A percentile compares a stretch with the other conserved stretches of the same genome.
phyloP scores from a whole-genome alignment of 2,797 vertebrate species.

The Arremon aurantiirostris region DNA sequence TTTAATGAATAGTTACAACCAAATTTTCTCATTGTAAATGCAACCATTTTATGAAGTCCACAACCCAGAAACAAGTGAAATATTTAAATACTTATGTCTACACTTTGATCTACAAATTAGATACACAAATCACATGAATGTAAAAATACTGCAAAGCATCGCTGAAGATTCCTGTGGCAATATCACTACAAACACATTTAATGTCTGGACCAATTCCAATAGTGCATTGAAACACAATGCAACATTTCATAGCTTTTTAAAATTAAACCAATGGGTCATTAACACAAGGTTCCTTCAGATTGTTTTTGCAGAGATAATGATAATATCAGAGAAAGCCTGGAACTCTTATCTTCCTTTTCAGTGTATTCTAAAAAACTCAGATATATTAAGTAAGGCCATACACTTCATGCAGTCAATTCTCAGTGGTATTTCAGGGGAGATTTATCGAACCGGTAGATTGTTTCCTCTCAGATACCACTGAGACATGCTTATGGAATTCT shows the following conservation, averaged over 20 bases:
- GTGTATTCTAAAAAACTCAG: not conserved
- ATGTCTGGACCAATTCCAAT: not conserved
- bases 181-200: not conserved
- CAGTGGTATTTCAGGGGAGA: constrained; percentile 61
- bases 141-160: not conserved
- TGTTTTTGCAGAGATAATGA: not conserved
- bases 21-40: not conserved
- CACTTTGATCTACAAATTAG: constrained; percentile 20
- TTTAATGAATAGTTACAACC: not conserved
- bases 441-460: constrained; percentile 68
- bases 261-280: constrained; percentile 2
- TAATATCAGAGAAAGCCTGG: not conserved
- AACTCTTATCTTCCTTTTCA: not conserved
- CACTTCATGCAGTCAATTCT: constrained; percentile 46
- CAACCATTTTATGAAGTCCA: not conserved
- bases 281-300: not conserved
- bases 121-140: not conserved
- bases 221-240: not conserved
- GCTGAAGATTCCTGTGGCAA: not conserved
- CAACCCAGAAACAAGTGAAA: not conserved
- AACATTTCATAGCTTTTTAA: not conserved
- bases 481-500: constrained; percentile 60
- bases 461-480: constrained; percentile 66
- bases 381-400: constrained; percentile 16
- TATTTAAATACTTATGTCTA: not conserved